Base-by-base conservation (phyloP, 2,797 vertebrate species). In the Philypnodon macrostomus region DNA sequence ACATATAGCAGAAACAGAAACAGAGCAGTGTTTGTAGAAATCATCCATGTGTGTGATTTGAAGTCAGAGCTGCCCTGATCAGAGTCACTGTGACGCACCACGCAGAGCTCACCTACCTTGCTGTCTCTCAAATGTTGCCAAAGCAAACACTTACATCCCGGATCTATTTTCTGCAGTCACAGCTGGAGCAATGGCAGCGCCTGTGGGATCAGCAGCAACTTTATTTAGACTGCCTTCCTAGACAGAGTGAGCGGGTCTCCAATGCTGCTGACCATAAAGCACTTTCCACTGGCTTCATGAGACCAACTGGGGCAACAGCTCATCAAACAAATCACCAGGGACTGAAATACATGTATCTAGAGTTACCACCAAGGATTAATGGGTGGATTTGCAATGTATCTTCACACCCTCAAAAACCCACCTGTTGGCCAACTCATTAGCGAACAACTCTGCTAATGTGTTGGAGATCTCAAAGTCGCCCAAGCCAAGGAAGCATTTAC, bases 141-240 rank as follows among this genome's bases (percentile, higher is more conserved):
- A 70, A 74, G 77, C 73, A 79, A 79, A 80, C 70, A 72, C 66
- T 77, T 39, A 56, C 56, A 62, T 73, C 71, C n/a, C 58, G 29
- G 77, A 65, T 75, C 77, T 80, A 45, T 80, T 80, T 76, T 52
- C 65, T 24, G n/a, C 57, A 47, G 21, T 68, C 77, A 78, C 77
- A 76, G 70, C 79, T 80, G 81, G 76, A 79, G 71, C 32, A 36
- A 67, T 37, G 39, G 50, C 42, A 61, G 47, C 52, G 63, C 63
- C 75, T 59, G 64, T 50, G 72, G 77, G 69, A 77, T 84, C 80
- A 81, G 66, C 55, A 36, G 61, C 19, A 56, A 70, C 80, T 83
- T 85, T 77, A 78, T 81, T 85, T 85, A 85, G 79, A 79, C 39
- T n/a, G 7, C 24, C 15, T 9, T n/a, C 6, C 5, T 19, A 19